These are phyloP conservation scores for Agrilus planipennis DNA, from an alignment of 1,140 invertebrate species.

Conservation along the genomic window DNA sequence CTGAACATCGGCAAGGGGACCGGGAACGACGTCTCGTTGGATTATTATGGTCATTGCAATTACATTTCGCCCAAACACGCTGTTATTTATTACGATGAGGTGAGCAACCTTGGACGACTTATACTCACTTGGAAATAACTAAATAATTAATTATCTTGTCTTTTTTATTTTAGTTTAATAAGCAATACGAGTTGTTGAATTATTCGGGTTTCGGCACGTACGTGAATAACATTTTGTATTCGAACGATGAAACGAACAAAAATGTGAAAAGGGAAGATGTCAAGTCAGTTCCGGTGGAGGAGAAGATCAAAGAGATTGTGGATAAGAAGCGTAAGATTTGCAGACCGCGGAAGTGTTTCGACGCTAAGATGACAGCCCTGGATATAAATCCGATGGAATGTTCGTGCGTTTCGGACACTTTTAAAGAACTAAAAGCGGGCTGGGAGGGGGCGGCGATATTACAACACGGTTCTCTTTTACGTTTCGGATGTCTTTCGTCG, in stretches of 20 bases:
- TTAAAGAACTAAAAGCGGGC: slow-evolving; percentile 36
- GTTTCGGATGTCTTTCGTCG: slow-evolving; percentile 78
- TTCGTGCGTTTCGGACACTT: slow-evolving; percentile 20
- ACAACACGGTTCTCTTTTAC: slow-evolving; percentile 70
- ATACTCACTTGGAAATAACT: no score
- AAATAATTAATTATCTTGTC: slow-evolving; percentile 1
- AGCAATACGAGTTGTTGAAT: slow-evolving; percentile 81
- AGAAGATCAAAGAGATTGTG: slow-evolving; percentile 19
- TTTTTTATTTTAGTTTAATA: slow-evolving; percentile 44
- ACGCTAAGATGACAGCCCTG: slow-evolving; percentile 22
- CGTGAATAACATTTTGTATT: slow-evolving; percentile 79
- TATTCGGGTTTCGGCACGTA: slow-evolving; percentile 80
- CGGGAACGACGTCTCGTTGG: slow-evolving; percentile 61
- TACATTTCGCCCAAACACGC: slow-evolving; percentile 73
- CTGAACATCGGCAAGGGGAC: slow-evolving; percentile 64
- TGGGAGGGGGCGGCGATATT: slow-evolving; percentile 87
- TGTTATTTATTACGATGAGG: slow-evolving; percentile 81
- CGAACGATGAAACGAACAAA: slow-evolving; percentile 48
- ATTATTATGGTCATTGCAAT: slow-evolving; percentile 60
- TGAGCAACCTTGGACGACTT: slow-evolving; percentile 37
- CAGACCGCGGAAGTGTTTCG: slow-evolving; percentile 15
- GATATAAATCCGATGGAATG: slow-evolving; percentile 23
- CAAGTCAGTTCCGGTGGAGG: not conserved
- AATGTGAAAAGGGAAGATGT: slow-evolving; percentile 10
- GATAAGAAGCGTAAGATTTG: slow-evolving; percentile 24